phyloP scores from a whole-genome alignment of 1,140 invertebrate genomes.

The Chymomyza costata region DNA sequence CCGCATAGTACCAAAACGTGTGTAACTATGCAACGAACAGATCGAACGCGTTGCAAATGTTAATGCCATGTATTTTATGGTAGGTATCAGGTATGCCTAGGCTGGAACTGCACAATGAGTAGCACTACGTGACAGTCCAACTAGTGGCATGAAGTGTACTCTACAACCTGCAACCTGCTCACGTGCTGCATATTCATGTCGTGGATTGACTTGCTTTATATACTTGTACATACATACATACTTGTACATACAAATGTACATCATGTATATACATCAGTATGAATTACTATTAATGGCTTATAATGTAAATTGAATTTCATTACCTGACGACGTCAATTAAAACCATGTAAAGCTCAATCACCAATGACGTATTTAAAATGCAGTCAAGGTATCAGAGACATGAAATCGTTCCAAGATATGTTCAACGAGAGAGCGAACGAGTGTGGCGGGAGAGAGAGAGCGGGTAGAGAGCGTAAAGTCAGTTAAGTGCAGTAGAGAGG shows the following conservation, averaged over 20 bases:
- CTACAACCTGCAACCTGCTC: constrained; percentile 11
- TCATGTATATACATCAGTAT: constrained; percentile 34
- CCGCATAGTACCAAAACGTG: too few relatives aligned
- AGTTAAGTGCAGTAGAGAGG: constrained; percentile 8
- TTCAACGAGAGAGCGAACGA: not conserved
- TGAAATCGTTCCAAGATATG: constrained; percentile 13
- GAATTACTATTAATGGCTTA: constrained; percentile 65
- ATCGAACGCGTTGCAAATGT: too few relatives aligned
- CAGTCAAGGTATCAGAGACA: constrained; percentile 41
- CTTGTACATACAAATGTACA: not conserved
- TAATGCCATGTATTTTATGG: too few relatives aligned
- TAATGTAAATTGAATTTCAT: constrained; percentile 74
- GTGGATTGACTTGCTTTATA: constrained; percentile 10
- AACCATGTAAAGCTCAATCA: constrained; percentile 74
- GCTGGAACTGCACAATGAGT: constrained; percentile 6
- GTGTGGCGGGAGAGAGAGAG: not conserved
- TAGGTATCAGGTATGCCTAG: too few relatives aligned
- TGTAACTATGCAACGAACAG: too few relatives aligned
- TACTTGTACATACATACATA: constrained; percentile 7
- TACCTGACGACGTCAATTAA: constrained; percentile 74
- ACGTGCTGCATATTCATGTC: constrained; percentile 45
- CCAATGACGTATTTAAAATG: constrained; percentile 68
- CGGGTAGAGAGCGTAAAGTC: constrained; percentile 11
- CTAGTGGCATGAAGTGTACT: too few relatives aligned
- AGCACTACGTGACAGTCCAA: constrained; percentile 13